A percentile compares a stretch with the other conserved stretches of the same genome.
Conservation (phyloP, 2,797 vertebrate genomes). For the Enteromius unitaeniatus region DNA sequence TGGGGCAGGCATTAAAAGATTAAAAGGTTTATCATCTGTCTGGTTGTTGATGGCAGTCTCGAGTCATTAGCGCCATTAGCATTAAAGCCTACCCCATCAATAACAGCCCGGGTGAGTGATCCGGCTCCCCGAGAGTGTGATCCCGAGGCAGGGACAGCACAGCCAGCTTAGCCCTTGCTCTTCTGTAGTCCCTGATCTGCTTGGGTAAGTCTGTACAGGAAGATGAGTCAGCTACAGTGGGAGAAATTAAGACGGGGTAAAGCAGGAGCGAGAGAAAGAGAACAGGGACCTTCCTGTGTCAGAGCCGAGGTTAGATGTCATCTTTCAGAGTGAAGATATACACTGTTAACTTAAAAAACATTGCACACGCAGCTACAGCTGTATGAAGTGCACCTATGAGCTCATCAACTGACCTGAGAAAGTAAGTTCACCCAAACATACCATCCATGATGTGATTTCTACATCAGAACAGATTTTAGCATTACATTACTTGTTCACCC, state of each 20-base stretch:
- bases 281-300: slow-evolving; percentile 43
- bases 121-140: slow-evolving; percentile 67
- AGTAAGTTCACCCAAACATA: background rate
- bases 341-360: slow-evolving; percentile 20
- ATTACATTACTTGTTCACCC: background rate
- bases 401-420: background rate
- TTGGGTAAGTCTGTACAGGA: slow-evolving; percentile 40
- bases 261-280: slow-evolving; percentile 3
- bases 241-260: background rate
- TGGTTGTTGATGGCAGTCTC: slow-evolving; percentile 73
- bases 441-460: background rate
- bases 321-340: slow-evolving; percentile 59
- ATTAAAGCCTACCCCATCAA: slow-evolving; percentile 79
- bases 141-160: slow-evolving; percentile 58
- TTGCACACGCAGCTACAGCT: background rate
- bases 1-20: slow-evolving; percentile 75
- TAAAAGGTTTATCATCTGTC: slow-evolving; percentile 74
- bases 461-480: background rate
- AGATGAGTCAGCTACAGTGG: slow-evolving; percentile 28
- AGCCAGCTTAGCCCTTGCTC: slow-evolving; percentile 55
- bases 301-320: slow-evolving; percentile 38
- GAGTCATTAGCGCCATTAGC: slow-evolving; percentile 79
- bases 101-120: slow-evolving; percentile 74
- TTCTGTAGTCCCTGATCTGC: slow-evolving; percentile 44
- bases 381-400: background rate